Evolutionary conservation across 2,797 vertebrate genomes (phyloP), one percentile per base, ranked within the genome.

Genomic region (Onychomys arenicola): DNA sequence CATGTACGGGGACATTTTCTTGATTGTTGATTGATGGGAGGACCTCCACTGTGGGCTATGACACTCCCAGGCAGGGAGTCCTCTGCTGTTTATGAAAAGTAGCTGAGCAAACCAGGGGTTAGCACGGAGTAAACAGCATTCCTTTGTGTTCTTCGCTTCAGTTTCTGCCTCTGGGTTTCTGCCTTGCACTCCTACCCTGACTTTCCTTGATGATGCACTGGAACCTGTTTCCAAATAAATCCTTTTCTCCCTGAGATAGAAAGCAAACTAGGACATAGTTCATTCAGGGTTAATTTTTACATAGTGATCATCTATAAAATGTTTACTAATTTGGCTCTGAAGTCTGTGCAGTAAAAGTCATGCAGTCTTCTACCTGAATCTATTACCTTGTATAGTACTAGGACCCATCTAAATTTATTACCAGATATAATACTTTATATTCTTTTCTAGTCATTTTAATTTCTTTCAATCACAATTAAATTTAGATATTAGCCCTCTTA

Each of bases 381-480:
- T 63, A 17, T 63, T 59, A 83, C 21, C 11, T 76, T 43, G 67
- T 25, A 17, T 34, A 82, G 21, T 46, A 82, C 29, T 59, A 82
- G 52, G 34, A 75, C 43, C 12, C 32, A 59, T 10, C 13, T 75
- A 92, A 46, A 43, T 84, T 67, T 63, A 37, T 49, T 46, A 61
- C 16, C 46, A 86, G 49, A 83, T 23, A 86, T 0, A 61, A 0
- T 59, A 21, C n/a, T n/a, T 94, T 94, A 61, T 77, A 92, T 90
- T 85, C 86, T 95, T 86, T 46, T 86, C 25, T 37, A 82, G 85
- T 89, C 37, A 95, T 71, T 88, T 82, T 87, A 49, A 88, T 84
- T 93, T 89, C 19, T 76, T 81, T 81, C 65, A 97, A 95, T n/a
- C 17, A 23, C 94, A 96, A 94, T 55, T 95, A 96, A 89, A 96